Percentiles rank a stretch among this genome's conserved stretches.
Evolutionary conservation across 2,113 vertebrate genomes (phyloP).

Genomic region (Larimichthys crocea): DNA sequence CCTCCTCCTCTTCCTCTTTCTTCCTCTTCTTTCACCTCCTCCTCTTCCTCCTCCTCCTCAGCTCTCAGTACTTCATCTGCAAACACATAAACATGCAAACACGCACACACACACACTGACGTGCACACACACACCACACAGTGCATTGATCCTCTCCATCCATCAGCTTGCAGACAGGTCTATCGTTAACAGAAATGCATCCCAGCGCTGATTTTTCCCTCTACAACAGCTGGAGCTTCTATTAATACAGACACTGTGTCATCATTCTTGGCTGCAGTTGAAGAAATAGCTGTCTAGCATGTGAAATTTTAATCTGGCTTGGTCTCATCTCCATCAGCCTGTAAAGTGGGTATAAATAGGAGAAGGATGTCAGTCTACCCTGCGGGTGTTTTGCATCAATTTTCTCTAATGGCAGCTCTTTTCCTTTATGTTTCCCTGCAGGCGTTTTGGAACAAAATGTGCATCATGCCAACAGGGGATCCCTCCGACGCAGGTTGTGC

Average conservation of each 20-base stretch:
- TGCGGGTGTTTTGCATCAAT: not conserved
- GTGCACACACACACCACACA: constrained; percentile 33
- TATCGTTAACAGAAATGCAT: constrained; percentile 66
- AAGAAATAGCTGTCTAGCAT: constrained; percentile 53
- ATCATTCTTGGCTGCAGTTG: constrained; percentile 61
- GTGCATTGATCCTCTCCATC: constrained; percentile 77
- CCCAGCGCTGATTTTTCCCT: constrained; percentile 65
- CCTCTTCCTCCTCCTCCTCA: constrained; percentile 46
- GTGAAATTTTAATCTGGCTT: constrained; percentile 61
- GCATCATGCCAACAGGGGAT: constrained; percentile 99
- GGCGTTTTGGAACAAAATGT: constrained; percentile 99
- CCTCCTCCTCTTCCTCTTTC: constrained; percentile 16
- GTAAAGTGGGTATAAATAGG: constrained; percentile 37
- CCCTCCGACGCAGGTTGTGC: constrained; percentile 97
- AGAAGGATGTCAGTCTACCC: constrained; percentile 18
- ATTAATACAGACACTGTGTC: constrained; percentile 57
- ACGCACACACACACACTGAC: not conserved
- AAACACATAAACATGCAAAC: constrained; percentile 74
- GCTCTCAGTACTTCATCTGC: constrained; percentile 66
- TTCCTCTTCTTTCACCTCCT: constrained; percentile 4
- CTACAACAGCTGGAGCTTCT: constrained; percentile 61
- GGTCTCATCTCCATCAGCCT: constrained; percentile 32
- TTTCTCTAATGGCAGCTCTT: constrained; percentile 22
- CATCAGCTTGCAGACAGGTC: constrained; percentile 70
- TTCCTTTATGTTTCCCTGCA: constrained; percentile 68